These are phyloP conservation scores for Coenonympha arcania DNA, from an alignment of 2,888 invertebrate genomes.

Conservation along the genomic window DNA sequence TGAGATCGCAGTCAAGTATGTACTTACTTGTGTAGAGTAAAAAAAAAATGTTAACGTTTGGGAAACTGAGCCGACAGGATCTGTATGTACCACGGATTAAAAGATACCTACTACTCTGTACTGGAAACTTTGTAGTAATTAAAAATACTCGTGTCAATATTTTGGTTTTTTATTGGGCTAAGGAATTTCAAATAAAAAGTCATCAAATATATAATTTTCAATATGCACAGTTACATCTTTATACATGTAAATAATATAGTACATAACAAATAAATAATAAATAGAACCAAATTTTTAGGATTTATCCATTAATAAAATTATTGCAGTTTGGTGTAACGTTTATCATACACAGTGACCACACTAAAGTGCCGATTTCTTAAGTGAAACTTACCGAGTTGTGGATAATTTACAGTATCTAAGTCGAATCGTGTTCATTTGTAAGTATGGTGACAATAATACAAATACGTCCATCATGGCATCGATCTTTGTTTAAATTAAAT, in stretches of 20 bases:
- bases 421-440: slow-evolving; percentile 37
- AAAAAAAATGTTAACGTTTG: no score
- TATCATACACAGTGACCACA: slow-evolving; percentile 65
- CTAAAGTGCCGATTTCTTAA: slow-evolving; percentile 63
- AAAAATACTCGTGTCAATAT: slow-evolving; percentile 29
- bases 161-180: slow-evolving; percentile 64
- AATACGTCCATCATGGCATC: slow-evolving; percentile 54
- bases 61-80: no score
- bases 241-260: slow-evolving; percentile 74
- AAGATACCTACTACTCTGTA: no score
- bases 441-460: slow-evolving; percentile 41
- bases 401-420: slow-evolving; percentile 55
- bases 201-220: slow-evolving; percentile 71
- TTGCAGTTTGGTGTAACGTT: slow-evolving; percentile 66
- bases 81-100: no score
- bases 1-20: no score
- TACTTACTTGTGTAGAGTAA: no score
- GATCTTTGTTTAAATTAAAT: slow-evolving; percentile 35
- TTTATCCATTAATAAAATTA: slow-evolving; percentile 61
- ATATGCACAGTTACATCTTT: slow-evolving; percentile 74
- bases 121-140: background rate
- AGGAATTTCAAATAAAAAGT: slow-evolving; percentile 70
- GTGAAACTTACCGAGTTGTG: slow-evolving; percentile 43
- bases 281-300: slow-evolving; percentile 68
- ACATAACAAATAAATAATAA: slow-evolving; percentile 75